phyloP scores from a whole-genome alignment of 2,113 vertebrate genomes.

The Phylloscopus trochilus region DNA sequence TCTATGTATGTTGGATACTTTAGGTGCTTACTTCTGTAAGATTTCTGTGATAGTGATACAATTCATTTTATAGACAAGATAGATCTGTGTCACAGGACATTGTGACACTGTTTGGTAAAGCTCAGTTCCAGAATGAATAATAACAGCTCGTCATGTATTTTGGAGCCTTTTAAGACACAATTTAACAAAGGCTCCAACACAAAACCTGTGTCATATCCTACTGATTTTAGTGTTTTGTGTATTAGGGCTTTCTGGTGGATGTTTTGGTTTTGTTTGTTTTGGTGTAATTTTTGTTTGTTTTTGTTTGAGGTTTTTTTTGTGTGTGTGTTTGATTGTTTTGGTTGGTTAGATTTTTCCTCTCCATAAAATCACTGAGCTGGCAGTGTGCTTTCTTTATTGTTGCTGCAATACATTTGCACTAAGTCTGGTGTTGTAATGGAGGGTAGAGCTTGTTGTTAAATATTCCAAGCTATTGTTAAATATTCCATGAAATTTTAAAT shows the following conservation, averaged over 20 bases:
- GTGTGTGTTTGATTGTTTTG: background rate
- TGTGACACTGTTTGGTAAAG: background rate
- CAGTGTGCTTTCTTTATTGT: background rate
- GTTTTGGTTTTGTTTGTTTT: background rate
- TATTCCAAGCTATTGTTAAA: background rate
- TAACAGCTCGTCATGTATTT: accelerated
- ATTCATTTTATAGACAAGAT: background rate
- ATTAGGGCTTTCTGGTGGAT: background rate
- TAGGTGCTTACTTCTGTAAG: background rate
- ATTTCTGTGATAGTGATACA: background rate
- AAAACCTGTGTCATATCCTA: background rate
- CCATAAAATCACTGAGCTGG: background rate
- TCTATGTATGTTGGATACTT: background rate
- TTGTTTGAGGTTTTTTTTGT: background rate
- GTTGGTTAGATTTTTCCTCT: background rate
- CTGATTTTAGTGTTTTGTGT: background rate
- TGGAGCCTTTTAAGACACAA: background rate
- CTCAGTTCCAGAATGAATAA: background rate
- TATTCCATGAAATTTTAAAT: background rate
- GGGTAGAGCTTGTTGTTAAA: background rate
- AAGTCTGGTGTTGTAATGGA: background rate
- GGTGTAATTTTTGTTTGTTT: background rate
- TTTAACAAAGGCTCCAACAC: background rate
- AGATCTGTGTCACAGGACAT: background rate
- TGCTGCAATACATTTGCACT: background rate